These are phyloP conservation scores for Pristiophorus japonicus DNA, from an alignment of 2,113 vertebrate genomes.

Conservation along the genomic window DNA sequence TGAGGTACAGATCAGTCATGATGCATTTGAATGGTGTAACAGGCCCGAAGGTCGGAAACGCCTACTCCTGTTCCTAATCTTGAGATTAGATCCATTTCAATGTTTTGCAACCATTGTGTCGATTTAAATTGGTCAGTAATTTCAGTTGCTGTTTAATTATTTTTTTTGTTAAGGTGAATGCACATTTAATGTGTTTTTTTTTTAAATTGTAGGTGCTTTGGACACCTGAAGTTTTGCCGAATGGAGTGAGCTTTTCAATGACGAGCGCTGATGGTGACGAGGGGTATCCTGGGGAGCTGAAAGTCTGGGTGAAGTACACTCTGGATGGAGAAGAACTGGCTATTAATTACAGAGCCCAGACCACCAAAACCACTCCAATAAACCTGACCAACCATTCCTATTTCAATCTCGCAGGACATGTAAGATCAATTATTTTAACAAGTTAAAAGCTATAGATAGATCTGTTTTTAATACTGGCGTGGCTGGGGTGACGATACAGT, in stretches of 20 bases:
- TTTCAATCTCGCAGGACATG: constrained; percentile 89
- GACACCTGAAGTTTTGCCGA: constrained; percentile 60
- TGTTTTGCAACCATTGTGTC: not conserved
- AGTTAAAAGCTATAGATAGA: not conserved
- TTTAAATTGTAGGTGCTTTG: constrained; percentile 71
- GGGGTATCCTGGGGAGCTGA: constrained; percentile 81
- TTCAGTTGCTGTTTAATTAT: not conserved
- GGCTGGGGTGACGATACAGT: not conserved
- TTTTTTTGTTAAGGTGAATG: not conserved
- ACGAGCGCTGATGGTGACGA: constrained; percentile 81
- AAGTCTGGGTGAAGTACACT: constrained; percentile 75
- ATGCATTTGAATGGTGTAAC: not conserved
- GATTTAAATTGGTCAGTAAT: not conserved
- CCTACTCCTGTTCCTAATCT: not conserved
- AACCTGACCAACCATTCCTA: constrained; percentile 90
- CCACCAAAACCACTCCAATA: constrained; percentile 73
- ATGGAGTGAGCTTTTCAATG: constrained; percentile 69
- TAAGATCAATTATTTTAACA: constrained; percentile 47
- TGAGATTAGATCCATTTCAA: not conserved
- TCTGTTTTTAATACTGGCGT: not conserved
- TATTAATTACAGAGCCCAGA: constrained; percentile 69
- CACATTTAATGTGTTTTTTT: not conserved
- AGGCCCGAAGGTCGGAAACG: too few relatives aligned
- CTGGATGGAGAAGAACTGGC: constrained; percentile 64
- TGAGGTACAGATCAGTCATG: not conserved